Evolutionary conservation across 2,888 invertebrate species (phyloP).

Genomic region (Didymodactylos carnosus): DNA sequence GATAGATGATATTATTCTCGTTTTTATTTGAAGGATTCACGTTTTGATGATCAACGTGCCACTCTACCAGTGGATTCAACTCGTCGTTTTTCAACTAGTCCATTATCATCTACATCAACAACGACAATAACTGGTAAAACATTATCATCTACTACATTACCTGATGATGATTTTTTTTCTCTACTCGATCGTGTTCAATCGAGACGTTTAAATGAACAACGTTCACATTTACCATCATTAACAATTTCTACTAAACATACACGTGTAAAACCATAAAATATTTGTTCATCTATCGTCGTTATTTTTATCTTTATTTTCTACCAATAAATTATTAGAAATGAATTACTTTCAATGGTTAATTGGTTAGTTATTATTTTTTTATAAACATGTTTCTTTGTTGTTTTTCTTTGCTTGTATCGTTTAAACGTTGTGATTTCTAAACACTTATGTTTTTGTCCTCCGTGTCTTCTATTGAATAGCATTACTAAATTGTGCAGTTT

Average conservation of each 20-base stretch:
- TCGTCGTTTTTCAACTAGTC: no score
- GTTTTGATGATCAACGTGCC: not conserved
- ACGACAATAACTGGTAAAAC: not conserved
- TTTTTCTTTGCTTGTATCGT: no score
- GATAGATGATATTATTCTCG: fast-evolving
- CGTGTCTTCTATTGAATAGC: no score
- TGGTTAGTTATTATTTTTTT: no score
- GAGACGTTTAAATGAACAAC: slow-evolving; percentile 85
- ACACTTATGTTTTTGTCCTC: no score
- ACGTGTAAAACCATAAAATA: not conserved
- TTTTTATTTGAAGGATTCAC: not conserved
- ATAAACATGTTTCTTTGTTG: no score
- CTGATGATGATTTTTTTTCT: slow-evolving; percentile 76
- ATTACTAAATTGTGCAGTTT: no score
- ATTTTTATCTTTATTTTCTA: not conserved
- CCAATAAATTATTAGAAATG: no score
- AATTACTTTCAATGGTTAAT: no score
- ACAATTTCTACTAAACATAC: not conserved
- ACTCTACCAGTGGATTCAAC: no score
- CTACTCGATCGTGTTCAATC: slow-evolving; percentile 72
- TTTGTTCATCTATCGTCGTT: not conserved
- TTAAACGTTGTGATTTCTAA: no score
- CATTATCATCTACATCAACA: not conserved
- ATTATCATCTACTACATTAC: not conserved
- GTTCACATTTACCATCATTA: slow-evolving; percentile 27